These are phyloP conservation scores for Trichacis sp. DNA, from an alignment of 2,888 invertebrate genomes.

Conservation along the genomic window DNA sequence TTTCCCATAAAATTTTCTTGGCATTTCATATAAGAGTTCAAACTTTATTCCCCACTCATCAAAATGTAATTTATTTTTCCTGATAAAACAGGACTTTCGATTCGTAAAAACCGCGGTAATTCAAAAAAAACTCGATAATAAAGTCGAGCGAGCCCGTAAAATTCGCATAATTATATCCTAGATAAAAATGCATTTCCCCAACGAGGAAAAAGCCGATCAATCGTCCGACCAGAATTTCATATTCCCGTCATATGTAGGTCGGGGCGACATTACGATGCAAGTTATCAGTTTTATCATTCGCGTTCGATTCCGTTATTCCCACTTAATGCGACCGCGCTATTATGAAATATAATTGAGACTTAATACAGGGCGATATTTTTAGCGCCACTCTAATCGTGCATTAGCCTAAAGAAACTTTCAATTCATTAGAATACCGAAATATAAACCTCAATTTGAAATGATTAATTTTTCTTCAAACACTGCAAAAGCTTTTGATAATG, in stretches of 20 bases:
- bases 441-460: too few species aligned
- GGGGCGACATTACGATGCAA: constrained; percentile 20
- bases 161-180: constrained; percentile 39
- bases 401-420: neutral
- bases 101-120: too few species aligned
- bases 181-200: neutral
- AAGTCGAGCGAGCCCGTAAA: too few species aligned
- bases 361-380: neutral
- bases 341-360: neutral
- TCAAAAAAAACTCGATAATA: too few species aligned
- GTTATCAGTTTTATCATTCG: neutral
- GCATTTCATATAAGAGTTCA: too few species aligned
- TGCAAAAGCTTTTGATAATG: too few species aligned
- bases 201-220: neutral
- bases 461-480: too few species aligned
- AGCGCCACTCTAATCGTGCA: neutral
- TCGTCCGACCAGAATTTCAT: constrained; percentile 21
- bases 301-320: neutral
- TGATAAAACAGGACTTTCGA: too few species aligned
- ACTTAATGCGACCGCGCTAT: neutral
- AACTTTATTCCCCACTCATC: too few species aligned
- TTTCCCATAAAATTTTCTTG: too few species aligned
- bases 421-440: too few species aligned
- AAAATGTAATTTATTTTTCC: too few species aligned
- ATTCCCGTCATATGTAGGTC: constrained; percentile 33